Evolutionary conservation across 2,113 vertebrate species (phyloP).

Genomic region (Megatriorchis doriae): DNA sequence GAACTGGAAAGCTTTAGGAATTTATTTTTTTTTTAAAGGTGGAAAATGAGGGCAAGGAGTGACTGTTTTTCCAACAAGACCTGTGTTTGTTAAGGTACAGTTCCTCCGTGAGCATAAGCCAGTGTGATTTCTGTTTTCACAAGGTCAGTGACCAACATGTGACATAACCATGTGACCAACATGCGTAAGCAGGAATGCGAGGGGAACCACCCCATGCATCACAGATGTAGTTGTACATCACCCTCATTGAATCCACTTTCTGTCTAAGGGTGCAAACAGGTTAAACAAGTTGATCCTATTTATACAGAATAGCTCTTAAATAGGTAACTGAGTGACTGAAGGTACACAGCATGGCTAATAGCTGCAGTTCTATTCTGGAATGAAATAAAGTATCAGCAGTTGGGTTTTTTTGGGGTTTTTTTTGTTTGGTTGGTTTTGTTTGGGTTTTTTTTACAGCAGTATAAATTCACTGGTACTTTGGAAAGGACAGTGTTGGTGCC

Average conservation of each 20-base stretch:
- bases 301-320: background rate
- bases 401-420: background rate
- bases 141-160: background rate
- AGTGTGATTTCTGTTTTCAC: background rate
- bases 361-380: background rate
- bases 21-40: background rate
- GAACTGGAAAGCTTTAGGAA: background rate
- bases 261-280: background rate
- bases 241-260: background rate
- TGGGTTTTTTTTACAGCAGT: background rate
- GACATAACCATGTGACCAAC: accelerated
- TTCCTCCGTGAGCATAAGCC: background rate
- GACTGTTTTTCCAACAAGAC: background rate
- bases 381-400: background rate
- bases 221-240: background rate
- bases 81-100: background rate
- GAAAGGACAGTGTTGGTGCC: background rate
- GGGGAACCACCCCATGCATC: background rate
- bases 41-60: background rate
- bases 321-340: background rate
- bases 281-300: background rate
- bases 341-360: background rate
- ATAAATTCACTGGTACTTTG: background rate
- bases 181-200: accelerated
- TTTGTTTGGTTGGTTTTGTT: too few relatives aligned